phyloP scores from a whole-genome alignment of 92 coral and sea anemone species.

The Parazoanthus swiftii region DNA sequence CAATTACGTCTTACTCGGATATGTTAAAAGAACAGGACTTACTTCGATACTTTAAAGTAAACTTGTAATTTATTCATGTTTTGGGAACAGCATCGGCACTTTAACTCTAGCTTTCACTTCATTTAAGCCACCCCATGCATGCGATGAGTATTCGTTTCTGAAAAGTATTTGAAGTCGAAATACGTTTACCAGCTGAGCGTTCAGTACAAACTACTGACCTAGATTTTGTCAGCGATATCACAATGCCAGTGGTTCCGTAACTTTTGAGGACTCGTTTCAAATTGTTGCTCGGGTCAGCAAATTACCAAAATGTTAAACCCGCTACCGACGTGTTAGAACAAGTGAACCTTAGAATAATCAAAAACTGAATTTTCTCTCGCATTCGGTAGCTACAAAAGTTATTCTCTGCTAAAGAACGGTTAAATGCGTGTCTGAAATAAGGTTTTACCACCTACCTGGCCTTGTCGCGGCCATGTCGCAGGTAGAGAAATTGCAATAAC shows the following conservation, averaged over 20 bases:
- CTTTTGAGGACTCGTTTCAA: no score
- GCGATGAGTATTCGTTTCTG: neutral
- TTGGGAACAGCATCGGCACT: neutral
- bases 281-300: no score
- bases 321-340: no score
- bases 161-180: neutral
- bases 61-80: neutral
- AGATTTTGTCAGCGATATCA: neutral
- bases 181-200: neutral
- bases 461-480: slow-evolving; percentile 3
- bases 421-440: neutral
- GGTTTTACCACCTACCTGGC: neutral
- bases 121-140: neutral
- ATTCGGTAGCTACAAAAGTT: no score
- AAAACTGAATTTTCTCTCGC: no score
- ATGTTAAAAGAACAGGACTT: neutral
- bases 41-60: neutral
- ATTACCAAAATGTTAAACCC: no score
- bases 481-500: neutral
- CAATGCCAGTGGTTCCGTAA: neutral
- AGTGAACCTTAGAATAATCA: no score
- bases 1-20: neutral
- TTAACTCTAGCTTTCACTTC: neutral
- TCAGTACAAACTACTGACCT: no score
- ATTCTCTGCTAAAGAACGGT: neutral